Evolutionary conservation across 2,113 vertebrate species (phyloP).

Genomic region (Catagonus wagneri): DNA sequence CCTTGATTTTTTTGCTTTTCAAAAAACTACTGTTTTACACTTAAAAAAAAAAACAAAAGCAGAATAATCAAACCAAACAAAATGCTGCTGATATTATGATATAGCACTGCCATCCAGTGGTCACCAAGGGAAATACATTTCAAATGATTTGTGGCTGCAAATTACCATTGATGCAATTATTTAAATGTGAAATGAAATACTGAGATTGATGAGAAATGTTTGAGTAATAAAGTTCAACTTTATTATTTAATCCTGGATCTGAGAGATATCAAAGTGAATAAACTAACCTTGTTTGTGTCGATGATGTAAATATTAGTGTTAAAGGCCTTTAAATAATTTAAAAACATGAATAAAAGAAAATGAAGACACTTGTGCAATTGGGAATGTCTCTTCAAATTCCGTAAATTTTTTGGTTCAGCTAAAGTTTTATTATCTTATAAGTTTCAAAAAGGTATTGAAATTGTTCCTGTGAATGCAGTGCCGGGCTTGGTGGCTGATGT

Average conservation of each 20-base stretch:
- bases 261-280: neutral
- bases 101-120: slow-evolving; percentile 64
- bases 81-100: neutral
- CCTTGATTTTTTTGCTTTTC: neutral
- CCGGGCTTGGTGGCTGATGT: neutral
- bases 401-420: neutral
- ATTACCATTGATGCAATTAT: neutral
- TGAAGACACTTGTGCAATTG: neutral
- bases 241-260: neutral
- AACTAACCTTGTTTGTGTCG: neutral
- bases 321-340: neutral
- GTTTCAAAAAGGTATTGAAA: neutral
- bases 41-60: neutral
- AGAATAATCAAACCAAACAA: neutral
- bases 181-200: neutral
- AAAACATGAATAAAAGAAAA: neutral
- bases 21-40: neutral
- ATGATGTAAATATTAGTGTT: neutral
- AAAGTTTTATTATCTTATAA: neutral
- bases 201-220: slow-evolving; percentile 11
- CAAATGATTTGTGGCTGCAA: neutral
- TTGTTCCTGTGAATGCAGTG: neutral
- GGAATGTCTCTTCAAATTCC: neutral
- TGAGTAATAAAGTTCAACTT: neutral
- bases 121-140: fast-evolving